Evolutionary conservation across 2,113 vertebrate species (phyloP).

Genomic region (Odocoileus virginianus): DNA sequence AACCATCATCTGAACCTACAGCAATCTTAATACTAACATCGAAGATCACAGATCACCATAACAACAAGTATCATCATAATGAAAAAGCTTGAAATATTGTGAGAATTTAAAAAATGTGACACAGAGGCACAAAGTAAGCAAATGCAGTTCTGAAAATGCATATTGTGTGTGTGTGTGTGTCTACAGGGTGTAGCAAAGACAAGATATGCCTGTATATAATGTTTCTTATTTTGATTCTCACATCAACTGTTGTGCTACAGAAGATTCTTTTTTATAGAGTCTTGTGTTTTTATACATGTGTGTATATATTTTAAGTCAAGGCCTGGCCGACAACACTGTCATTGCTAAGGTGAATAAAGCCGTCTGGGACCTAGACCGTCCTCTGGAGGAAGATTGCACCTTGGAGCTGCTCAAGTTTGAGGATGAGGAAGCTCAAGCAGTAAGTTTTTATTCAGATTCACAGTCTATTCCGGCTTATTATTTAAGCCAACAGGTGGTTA

Average conservation of each 20-base stretch:
- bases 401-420: conserved; percentile 97
- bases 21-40: not conserved
- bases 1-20: not conserved
- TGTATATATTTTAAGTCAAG: conserved; percentile 84
- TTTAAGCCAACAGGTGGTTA: not conserved
- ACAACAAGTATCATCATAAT: not conserved
- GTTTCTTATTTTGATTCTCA: not conserved
- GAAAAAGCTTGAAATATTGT: not conserved
- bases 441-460: conserved; percentile 79
- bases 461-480: not conserved
- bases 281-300: not conserved
- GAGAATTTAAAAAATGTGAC: not conserved
- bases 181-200: not conserved
- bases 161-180: fast-evolving
- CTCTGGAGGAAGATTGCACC: conserved; percentile 91
- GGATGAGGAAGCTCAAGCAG: conserved; percentile 96
- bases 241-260: not conserved
- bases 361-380: conserved; percentile 96
- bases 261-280: not conserved
- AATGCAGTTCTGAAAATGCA: not conserved
- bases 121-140: not conserved
- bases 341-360: conserved; percentile 92
- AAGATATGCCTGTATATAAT: not conserved
- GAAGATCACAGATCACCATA: not conserved
- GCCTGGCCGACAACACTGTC: conserved; percentile 94